phyloP scores from a whole-genome alignment of 2,113 vertebrate genomes.

The Ailuropoda melanoleuca region DNA sequence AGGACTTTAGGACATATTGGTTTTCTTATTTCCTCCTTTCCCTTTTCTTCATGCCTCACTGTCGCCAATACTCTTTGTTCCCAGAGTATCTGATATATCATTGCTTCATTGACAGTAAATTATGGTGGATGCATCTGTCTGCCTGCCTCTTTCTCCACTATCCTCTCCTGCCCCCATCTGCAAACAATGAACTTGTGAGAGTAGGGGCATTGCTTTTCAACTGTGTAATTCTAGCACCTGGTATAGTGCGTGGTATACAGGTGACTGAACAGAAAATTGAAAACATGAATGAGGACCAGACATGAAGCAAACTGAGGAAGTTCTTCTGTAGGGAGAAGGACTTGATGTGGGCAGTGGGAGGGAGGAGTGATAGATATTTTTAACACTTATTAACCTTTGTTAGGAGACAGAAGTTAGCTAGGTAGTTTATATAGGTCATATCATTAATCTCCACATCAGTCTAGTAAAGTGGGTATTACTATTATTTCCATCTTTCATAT shows the following conservation, averaged over 20 bases:
- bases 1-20: neutral
- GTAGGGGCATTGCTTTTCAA: fast-evolving
- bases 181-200: neutral
- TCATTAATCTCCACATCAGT: neutral
- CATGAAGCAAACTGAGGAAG: neutral
- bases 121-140: neutral
- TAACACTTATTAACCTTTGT: neutral
- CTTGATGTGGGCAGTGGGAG: neutral
- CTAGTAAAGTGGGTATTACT: neutral
- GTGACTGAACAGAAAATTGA: neutral
- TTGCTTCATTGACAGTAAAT: neutral
- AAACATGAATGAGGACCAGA: neutral
- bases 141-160: neutral
- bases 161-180: neutral
- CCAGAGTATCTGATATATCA: neutral
- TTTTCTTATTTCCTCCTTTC: neutral
- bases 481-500: neutral
- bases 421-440: neutral
- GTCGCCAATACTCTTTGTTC: neutral
- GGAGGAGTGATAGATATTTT: neutral
- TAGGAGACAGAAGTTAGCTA: neutral
- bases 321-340: neutral
- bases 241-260: neutral
- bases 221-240: neutral
- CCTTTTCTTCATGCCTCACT: constrained; percentile 20